phyloP scores from a whole-genome alignment of 2,797 vertebrate genomes.

The Iguana delicatissima region DNA sequence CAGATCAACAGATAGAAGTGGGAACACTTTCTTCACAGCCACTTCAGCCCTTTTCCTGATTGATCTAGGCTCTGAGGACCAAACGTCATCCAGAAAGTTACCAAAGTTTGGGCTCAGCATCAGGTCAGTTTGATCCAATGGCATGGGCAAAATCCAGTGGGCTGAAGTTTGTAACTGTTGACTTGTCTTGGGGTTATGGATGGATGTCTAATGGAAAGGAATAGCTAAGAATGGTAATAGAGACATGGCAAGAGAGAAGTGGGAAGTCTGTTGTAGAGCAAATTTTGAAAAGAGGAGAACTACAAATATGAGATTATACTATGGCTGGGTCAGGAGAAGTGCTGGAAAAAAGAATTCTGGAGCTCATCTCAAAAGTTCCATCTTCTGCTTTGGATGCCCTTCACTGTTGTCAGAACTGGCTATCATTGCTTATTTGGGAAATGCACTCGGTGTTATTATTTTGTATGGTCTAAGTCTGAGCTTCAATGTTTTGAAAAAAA shows the following conservation, averaged over 20 bases:
- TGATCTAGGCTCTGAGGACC: slow-evolving; percentile 3
- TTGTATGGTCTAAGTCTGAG: neutral
- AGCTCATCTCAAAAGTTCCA: neutral
- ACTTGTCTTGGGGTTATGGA: neutral
- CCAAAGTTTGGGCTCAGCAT: neutral
- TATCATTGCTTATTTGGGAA: neutral
- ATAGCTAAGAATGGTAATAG: neutral
- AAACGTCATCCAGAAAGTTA: neutral
- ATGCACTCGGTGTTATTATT: slow-evolving; percentile 8
- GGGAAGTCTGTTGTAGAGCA: too few relatives aligned
- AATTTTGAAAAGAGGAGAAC: neutral
- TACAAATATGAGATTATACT: neutral
- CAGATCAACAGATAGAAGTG: slow-evolving; percentile 29
- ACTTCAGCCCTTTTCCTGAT: neutral
- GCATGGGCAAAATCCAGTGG: neutral
- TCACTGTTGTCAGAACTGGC: neutral
- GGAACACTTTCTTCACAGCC: neutral
- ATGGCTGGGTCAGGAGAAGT: neutral
- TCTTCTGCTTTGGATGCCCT: neutral
- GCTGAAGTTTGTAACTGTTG: neutral
- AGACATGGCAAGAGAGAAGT: neutral
- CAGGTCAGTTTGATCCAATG: slow-evolving; percentile 32
- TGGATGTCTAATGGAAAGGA: too few relatives aligned
- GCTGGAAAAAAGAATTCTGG: neutral
- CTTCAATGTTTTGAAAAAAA: neutral